Conservation (phyloP, 2,797 vertebrate species). For the Molossus molossus region DNA sequence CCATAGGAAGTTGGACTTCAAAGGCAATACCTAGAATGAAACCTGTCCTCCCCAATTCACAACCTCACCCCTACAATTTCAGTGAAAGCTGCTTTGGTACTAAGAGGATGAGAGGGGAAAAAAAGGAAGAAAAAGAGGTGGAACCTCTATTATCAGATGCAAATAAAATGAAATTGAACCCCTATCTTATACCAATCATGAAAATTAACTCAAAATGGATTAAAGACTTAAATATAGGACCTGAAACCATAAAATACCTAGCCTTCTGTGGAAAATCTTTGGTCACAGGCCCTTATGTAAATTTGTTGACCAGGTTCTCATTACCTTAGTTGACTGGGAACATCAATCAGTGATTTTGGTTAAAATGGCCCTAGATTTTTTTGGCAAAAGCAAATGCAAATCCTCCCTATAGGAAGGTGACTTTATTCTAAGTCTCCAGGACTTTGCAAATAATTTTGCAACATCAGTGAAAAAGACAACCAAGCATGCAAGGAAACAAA, state of each 20-base stretch:
- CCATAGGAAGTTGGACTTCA: not conserved
- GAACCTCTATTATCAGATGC: not conserved
- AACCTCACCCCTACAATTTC: not conserved
- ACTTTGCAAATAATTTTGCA: slow-evolving; percentile 19
- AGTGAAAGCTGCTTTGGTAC: not conserved
- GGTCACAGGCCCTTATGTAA: not conserved
- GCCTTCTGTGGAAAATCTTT: slow-evolving; percentile 6
- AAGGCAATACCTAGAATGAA: not conserved
- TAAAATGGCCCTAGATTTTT: not conserved
- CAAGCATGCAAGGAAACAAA: slow-evolving; percentile 26
- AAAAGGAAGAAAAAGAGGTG: not conserved
- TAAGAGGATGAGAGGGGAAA: not conserved
- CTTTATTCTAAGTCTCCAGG: slow-evolving; percentile 4
- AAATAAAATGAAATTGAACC: not conserved
- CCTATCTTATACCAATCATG: not conserved
- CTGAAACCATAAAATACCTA: not conserved
- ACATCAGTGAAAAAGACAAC: not conserved
- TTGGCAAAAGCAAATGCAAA: slow-evolving; percentile 45
- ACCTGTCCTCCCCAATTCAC: not conserved
- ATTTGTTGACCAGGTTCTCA: slow-evolving; percentile 28
- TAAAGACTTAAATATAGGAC: slow-evolving; percentile 34
- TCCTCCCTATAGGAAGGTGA: not conserved
- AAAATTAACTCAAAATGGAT: not conserved
- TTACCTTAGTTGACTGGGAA: not conserved
- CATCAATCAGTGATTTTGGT: not conserved